Evolutionary conservation across 2,113 vertebrate species (phyloP), one percentile per base, ranked within the genome.

Genomic region (Perca fluviatilis): DNA sequence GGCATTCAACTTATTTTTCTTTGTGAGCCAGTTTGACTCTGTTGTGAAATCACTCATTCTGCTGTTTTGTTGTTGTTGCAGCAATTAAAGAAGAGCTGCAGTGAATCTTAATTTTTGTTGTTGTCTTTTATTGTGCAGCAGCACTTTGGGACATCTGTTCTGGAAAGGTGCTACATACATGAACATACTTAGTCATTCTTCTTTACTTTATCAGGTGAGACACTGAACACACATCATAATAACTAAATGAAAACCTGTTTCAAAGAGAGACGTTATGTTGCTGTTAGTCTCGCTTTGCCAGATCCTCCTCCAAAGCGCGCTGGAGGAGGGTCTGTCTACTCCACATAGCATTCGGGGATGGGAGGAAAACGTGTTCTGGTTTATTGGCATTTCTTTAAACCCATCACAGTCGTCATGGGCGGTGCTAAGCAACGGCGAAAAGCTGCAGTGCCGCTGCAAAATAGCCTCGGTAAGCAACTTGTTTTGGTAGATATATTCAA

Each of bases 241-340:
- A 75, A 33, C 18, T 61, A 67, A 70, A 76, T 46, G 53, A 25
- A 36, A 79, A 77, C 46, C 51, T 61, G 82, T 54, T 78, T 66
- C 16, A 77, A 18, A 50, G 14, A 25, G 54, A 79, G 50, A 67
- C 43, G 61, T 47, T 10, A 2, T 56, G 33, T 49, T 53, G 23
- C 75, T 65, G 25, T 40, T 40, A 40, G 9, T 40, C 40, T 40
- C 40, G 40, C 40, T 40, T 10, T 40, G 9, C 40, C 40, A 40
- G 40, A 40, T 9, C 40, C 40, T 40, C 9, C 40, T 40, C 40
- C 40, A 10, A 40, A 40, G 40, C 8, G 9, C 9, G 2, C 40
- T 2, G 40, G 40, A 40, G 40, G 40, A 40, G 9, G 5, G 30
- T 33, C 30, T 33, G 30, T 0, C 30, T 33, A 33, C 30, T 33